phyloP scores from a whole-genome alignment of 2,888 invertebrate species.

The Aradus depressus region DNA sequence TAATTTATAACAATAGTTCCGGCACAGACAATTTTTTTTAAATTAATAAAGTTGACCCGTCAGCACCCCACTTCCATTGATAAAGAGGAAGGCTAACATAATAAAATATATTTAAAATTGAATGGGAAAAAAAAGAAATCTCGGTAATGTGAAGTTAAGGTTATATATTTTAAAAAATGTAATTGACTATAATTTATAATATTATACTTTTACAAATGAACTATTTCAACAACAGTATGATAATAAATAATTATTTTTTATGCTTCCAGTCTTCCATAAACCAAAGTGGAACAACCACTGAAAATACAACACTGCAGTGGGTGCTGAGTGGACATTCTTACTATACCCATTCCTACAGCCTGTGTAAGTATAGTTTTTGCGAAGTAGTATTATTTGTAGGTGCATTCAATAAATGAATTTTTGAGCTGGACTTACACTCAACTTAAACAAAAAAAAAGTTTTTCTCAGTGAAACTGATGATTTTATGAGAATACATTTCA shows the following conservation, averaged over 20 bases:
- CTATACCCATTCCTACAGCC: slow-evolving; percentile 30
- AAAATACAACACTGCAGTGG: slow-evolving; percentile 35
- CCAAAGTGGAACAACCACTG: slow-evolving; percentile 31
- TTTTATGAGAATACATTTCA: too few species aligned
- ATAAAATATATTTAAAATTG: too few species aligned
- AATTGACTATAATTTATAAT: neutral
- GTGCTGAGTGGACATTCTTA: slow-evolving; percentile 33
- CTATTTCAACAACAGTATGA: neutral
- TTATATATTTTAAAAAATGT: neutral
- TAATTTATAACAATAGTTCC: too few species aligned
- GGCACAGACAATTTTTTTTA: too few species aligned
- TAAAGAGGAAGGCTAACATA: too few species aligned
- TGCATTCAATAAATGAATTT: too few species aligned
- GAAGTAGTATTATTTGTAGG: too few species aligned
- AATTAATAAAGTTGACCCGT: too few species aligned
- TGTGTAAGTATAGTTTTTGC: slow-evolving; percentile 27
- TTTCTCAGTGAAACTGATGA: too few species aligned
- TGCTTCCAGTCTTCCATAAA: slow-evolving; percentile 32
- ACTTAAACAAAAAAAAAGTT: too few species aligned
- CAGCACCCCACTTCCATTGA: too few species aligned
- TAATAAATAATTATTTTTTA: neutral
- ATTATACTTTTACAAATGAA: neutral
- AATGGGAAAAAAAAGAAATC: neutral
- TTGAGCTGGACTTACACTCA: too few species aligned
- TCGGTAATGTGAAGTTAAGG: neutral